phyloP scores from a whole-genome alignment of 2,888 invertebrate species.

The Agrilus mali region DNA sequence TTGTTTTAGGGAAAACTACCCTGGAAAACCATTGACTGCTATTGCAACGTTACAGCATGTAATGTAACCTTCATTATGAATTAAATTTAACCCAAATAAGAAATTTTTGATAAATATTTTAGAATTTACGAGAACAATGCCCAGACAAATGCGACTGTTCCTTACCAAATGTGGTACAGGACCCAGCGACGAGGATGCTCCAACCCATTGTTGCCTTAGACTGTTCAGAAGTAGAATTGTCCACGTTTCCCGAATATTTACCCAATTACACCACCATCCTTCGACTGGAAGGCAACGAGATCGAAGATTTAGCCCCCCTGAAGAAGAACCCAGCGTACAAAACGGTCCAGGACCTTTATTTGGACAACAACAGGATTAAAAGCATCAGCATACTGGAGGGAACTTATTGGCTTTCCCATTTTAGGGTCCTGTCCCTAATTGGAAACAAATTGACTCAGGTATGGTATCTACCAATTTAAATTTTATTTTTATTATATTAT shows the following conservation, averaged over 20 bases:
- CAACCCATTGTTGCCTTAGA: slow-evolving; percentile 55
- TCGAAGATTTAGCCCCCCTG: slow-evolving; percentile 47
- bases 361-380: slow-evolving; percentile 63
- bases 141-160: slow-evolving; percentile 47
- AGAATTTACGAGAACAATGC: slow-evolving; percentile 38
- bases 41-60: slow-evolving; percentile 55
- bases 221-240: slow-evolving; percentile 46
- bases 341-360: slow-evolving; percentile 56
- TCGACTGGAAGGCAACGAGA: slow-evolving; percentile 49
- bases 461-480: slow-evolving; percentile 14
- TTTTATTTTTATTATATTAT: slow-evolving; percentile 1
- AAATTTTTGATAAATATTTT: slow-evolving; percentile 4
- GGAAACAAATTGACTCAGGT: slow-evolving; percentile 64
- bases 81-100: no score
- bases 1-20: slow-evolving; percentile 46
- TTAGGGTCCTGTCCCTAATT: slow-evolving; percentile 63
- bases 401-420: slow-evolving; percentile 63
- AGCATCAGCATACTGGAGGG: slow-evolving; percentile 59
- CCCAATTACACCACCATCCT: slow-evolving; percentile 56
- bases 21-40: slow-evolving; percentile 48
- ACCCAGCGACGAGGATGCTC: slow-evolving; percentile 24
- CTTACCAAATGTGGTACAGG: slow-evolving; percentile 50
- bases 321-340: slow-evolving; percentile 54
- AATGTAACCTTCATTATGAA: slow-evolving; percentile 24
- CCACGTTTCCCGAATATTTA: slow-evolving; percentile 44